Percentiles rank a stretch among this genome's conserved stretches.
Conservation (phyloP, 2,888 invertebrate species). For the Lycocerus yunnanus region DNA sequence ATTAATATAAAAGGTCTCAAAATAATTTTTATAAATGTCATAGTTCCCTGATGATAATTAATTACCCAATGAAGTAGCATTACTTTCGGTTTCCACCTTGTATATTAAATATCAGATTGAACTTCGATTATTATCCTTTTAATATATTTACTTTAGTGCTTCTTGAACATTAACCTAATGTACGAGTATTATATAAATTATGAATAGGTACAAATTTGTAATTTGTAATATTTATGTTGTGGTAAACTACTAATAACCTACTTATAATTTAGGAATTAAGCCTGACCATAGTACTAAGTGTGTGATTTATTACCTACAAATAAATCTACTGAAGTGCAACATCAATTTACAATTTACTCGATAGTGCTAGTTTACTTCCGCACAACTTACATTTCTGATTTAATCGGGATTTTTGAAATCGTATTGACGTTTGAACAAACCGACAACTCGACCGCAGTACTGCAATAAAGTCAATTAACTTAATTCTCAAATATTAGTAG, state of each 20-base stretch:
- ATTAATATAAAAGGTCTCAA: too few species aligned
- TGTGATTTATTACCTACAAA: neutral
- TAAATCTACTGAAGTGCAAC: too few species aligned
- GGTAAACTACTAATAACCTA: neutral
- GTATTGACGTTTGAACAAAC: neutral
- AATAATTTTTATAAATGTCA: too few species aligned
- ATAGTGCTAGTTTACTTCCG: neutral
- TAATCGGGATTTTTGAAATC: neutral
- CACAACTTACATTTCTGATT: neutral
- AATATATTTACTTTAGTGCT: too few species aligned
- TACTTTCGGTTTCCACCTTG: neutral
- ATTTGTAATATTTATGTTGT: neutral
- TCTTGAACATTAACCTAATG: too few species aligned
- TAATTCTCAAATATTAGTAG: neutral
- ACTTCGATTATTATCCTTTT: neutral
- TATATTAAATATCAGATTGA: neutral
- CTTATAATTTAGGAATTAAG: neutral
- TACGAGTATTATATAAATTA: too few species aligned
- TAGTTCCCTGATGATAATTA: too few species aligned
- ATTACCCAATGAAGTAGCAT: neutral
- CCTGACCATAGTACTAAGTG: neutral
- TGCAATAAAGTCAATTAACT: neutral
- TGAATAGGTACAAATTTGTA: too few species aligned
- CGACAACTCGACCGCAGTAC: neutral
- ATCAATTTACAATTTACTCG: neutral